A percentile compares a stretch with the other conserved stretches of the same genome.
phyloP scores from a whole-genome alignment of 2,888 invertebrate genomes.

The Drosophila formosana region DNA sequence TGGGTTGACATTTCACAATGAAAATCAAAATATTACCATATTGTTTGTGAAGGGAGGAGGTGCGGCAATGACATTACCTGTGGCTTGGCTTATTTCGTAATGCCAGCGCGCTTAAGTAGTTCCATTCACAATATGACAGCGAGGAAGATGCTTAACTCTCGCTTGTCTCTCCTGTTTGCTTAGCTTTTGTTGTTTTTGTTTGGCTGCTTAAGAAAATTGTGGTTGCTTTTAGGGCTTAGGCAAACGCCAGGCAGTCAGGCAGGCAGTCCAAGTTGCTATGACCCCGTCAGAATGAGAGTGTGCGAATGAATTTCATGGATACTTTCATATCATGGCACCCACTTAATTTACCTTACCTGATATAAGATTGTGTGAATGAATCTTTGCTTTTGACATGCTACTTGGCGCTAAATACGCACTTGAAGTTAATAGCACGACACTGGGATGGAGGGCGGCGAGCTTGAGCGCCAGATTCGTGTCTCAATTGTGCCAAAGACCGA shows the following conservation, averaged over 20 bases:
- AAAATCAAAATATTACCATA: slow-evolving; percentile 13
- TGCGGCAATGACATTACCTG: slow-evolving; percentile 27
- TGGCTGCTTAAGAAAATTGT: slow-evolving; percentile 66
- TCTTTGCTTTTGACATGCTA: slow-evolving; percentile 74
- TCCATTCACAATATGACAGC: slow-evolving; percentile 50
- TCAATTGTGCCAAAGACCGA: slow-evolving; percentile 4
- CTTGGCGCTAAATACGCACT: slow-evolving; percentile 69
- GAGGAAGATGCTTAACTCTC: slow-evolving; percentile 30
- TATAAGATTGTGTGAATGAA: slow-evolving; percentile 55
- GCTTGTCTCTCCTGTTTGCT: slow-evolving; percentile 15
- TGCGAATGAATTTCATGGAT: slow-evolving; percentile 50
- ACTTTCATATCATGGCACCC: slow-evolving; percentile 58
- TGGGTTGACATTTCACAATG: neutral
- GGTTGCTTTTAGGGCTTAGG: slow-evolving; percentile 56
- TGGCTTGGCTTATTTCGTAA: slow-evolving; percentile 55
- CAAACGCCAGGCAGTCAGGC: neutral
- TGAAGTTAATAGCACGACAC: slow-evolving; percentile 41
- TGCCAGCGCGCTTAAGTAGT: slow-evolving; percentile 66
- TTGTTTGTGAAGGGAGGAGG: neutral
- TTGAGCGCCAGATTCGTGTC: too few species aligned
- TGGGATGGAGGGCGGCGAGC: neutral
- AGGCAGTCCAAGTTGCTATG: slow-evolving; percentile 33
- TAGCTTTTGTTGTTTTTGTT: slow-evolving; percentile 45
- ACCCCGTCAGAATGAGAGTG: slow-evolving; percentile 10
- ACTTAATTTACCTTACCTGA: slow-evolving; percentile 69